phyloP scores from a whole-genome alignment of 2,888 invertebrate species.

The Sialis fuliginosa region DNA sequence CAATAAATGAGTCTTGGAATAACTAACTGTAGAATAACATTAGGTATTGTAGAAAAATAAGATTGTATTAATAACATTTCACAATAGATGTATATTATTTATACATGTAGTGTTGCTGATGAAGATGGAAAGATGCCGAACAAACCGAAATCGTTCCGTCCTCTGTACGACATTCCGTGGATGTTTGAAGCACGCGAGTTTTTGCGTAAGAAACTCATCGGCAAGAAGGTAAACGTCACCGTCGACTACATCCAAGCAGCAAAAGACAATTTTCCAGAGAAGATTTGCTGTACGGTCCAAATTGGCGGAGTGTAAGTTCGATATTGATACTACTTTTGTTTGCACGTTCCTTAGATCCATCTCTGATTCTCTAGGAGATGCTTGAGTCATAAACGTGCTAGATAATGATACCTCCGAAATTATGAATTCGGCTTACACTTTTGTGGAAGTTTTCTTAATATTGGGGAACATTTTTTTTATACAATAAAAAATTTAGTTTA shows the following conservation, averaged over 20 bases:
- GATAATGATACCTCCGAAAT: slow-evolving; percentile 20
- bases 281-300: slow-evolving; percentile 82
- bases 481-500: neutral
- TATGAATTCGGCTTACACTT: neutral
- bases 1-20: no score
- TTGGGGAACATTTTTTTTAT: neutral
- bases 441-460: neutral
- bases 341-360: slow-evolving; percentile 28
- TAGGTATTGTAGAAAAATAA: neutral
- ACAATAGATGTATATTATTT: slow-evolving; percentile 1
- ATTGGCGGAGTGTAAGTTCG: slow-evolving; percentile 39
- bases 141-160: slow-evolving; percentile 61
- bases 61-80: neutral
- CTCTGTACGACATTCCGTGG: slow-evolving; percentile 95
- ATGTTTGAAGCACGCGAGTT: slow-evolving; percentile 98
- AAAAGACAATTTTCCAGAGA: slow-evolving; percentile 85
- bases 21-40: neutral
- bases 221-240: slow-evolving; percentile 81
- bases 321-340: slow-evolving; percentile 2
- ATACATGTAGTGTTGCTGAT: slow-evolving; percentile 28
- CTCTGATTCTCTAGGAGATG: slow-evolving; percentile 21
- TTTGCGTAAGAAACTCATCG: slow-evolving; percentile 84
- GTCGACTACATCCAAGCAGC: slow-evolving; percentile 96
- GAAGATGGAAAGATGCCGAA: slow-evolving; percentile 51
- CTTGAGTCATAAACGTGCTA: slow-evolving; percentile 27